A percentile compares a stretch with the other conserved stretches of the same genome.
These are phyloP conservation scores for Pseudochirops corinnae DNA, from an alignment of 2,797 vertebrate species.

Conservation along the genomic window DNA sequence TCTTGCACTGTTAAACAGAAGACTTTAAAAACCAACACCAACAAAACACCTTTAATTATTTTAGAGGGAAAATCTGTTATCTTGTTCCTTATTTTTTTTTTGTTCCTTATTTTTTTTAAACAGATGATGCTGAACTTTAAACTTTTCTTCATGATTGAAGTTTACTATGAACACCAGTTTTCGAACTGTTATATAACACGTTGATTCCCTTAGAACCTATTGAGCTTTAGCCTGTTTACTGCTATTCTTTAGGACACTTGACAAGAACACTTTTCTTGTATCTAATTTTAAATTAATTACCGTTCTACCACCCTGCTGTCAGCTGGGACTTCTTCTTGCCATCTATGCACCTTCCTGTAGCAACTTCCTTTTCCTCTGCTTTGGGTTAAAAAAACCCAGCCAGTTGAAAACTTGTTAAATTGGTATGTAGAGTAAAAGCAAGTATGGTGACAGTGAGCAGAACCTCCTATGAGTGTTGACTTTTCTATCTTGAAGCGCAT, in stretches of 20 bases:
- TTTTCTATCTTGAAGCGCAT: not conserved
- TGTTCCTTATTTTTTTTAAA: constrained; percentile 11
- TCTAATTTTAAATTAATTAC: not conserved
- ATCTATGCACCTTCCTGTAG: not conserved
- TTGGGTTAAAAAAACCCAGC: constrained; percentile 34
- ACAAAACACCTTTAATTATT: constrained; percentile 31
- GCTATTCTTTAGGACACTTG: not conserved
- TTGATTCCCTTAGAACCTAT: not conserved
- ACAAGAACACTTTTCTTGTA: not conserved
- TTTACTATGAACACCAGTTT: not conserved
- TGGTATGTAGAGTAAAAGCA: constrained; percentile 14
- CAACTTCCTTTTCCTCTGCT: constrained; percentile 44
- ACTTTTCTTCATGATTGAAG: not conserved
- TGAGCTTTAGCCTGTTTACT: not conserved
- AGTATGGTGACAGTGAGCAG: not conserved
- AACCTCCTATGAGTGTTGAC: not conserved
- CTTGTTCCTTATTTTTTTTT: not conserved
- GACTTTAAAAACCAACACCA: not conserved
- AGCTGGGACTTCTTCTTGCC: not conserved
- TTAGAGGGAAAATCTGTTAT: constrained; percentile 4
- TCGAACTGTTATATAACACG: not conserved
- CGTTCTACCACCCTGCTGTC: constrained; percentile 1
- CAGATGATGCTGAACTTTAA: not conserved
- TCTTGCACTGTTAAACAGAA: not conserved
- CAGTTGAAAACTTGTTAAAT: constrained; percentile 39